phyloP scores from a whole-genome alignment of 2,797 vertebrate species.

The Allobates femoralis region DNA sequence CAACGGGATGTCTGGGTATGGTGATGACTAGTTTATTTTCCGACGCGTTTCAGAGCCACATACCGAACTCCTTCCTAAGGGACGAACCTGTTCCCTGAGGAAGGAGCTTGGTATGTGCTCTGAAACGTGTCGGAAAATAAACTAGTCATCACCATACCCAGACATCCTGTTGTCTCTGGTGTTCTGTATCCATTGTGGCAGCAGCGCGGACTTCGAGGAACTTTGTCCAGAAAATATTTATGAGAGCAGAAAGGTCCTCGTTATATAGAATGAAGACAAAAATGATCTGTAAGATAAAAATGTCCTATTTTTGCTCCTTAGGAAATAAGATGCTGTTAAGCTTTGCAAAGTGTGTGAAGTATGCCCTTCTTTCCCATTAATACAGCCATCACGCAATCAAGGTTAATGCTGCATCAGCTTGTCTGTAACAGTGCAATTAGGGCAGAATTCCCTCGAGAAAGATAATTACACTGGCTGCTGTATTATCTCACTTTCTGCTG shows the following conservation, averaged over 20 bases:
- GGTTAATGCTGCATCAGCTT: conserved; percentile 55
- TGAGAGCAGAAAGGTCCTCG: neutral
- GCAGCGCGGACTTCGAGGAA: no score
- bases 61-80: no score
- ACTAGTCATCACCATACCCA: no score
- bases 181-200: no score
- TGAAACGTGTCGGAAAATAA: no score
- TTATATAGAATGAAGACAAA: neutral
- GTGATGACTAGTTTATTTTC: no score
- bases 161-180: no score
- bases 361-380: neutral
- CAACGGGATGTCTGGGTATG: no score
- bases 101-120: no score
- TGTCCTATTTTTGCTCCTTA: neutral
- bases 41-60: no score
- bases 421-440: conserved; percentile 55
- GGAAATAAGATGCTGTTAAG: neutral
- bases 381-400: conserved; percentile 47
- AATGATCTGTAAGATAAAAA: neutral
- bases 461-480: conserved; percentile 41
- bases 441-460: conserved; percentile 45
- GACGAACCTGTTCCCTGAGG: no score
- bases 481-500: conserved; percentile 51
- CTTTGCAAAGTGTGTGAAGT: neutral
- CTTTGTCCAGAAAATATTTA: no score